phyloP scores from a whole-genome alignment of 2,113 vertebrate species.

The Indicator indicator region DNA sequence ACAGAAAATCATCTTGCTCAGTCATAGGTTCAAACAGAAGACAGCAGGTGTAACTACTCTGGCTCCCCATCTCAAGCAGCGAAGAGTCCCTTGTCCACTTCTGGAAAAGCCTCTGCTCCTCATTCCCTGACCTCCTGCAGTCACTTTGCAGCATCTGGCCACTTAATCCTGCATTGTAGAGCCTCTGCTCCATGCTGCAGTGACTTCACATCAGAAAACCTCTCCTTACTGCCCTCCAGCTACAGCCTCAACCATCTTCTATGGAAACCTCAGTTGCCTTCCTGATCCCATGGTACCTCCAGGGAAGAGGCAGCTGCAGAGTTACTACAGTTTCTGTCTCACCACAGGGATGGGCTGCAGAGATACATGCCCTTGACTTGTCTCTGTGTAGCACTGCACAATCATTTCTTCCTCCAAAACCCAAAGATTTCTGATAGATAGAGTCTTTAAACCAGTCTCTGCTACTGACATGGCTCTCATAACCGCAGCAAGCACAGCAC shows the following conservation, averaged over 20 bases:
- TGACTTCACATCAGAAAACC: neutral
- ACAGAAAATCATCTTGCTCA: rapidly evolving
- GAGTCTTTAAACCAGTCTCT: neutral
- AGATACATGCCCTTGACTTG: neutral
- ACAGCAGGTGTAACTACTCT: neutral
- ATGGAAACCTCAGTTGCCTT: neutral
- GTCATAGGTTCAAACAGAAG: neutral
- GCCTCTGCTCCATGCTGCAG: rapidly evolving
- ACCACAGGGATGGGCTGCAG: neutral
- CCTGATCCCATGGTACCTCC: rapidly evolving
- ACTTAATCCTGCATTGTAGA: neutral
- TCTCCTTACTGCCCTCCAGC: neutral
- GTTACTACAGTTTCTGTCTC: neutral
- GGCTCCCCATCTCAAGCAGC: neutral
- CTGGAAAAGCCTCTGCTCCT: neutral
- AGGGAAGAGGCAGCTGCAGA: neutral
- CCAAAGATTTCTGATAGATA: neutral
- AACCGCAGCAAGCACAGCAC: neutral
- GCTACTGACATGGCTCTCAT: neutral
- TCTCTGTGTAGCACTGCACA: neutral
- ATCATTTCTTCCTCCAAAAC: neutral
- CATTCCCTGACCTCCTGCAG: rapidly evolving
- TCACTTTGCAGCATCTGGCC: neutral
- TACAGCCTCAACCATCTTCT: neutral
- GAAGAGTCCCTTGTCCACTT: neutral